Conservation (phyloP, 2,797 vertebrate genomes). For the Podarcis siculus region DNA sequence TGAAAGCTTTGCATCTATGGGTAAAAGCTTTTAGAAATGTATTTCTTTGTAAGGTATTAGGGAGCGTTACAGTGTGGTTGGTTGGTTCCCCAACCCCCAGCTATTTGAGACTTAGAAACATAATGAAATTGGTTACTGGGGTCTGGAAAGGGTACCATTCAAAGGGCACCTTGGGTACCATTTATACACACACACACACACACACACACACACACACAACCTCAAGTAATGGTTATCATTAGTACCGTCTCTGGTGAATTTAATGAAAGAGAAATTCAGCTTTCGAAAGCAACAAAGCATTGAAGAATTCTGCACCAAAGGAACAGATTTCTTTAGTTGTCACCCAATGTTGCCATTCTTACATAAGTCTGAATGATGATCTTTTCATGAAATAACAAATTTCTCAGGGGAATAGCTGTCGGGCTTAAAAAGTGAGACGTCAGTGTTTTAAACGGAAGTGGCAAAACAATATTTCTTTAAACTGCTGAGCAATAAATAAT, state of each 20-base stretch:
- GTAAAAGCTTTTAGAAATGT: slow-evolving; percentile 26
- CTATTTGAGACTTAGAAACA: slow-evolving; percentile 10
- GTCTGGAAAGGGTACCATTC: not conserved
- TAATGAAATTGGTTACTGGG: not conserved
- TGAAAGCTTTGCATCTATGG: slow-evolving; percentile 8
- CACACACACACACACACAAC: not conserved
- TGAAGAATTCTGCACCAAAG: slow-evolving; percentile 18
- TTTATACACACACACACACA: not conserved
- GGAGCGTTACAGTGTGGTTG: not conserved
- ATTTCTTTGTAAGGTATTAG: slow-evolving; percentile 23
- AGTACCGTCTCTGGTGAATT: slow-evolving; percentile 21
- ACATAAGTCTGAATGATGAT: slow-evolving; percentile 36
- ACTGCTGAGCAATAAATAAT: slow-evolving; percentile 52
- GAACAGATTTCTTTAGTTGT: slow-evolving; percentile 23
- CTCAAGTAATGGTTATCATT: slow-evolving; percentile 10
- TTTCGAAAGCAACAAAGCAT: slow-evolving; percentile 22
- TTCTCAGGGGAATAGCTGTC: slow-evolving; percentile 53
- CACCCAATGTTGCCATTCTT: slow-evolving; percentile 8
- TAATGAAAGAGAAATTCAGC: not conserved
- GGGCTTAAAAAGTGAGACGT: slow-evolving; percentile 44
- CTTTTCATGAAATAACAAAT: slow-evolving; percentile 71
- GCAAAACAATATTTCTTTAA: slow-evolving; percentile 48
- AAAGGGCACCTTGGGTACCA: not conserved
- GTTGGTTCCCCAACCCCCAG: not conserved
- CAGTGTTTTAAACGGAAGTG: slow-evolving; percentile 57